phyloP scores from a whole-genome alignment of 2,888 invertebrate species.

The Pogonocherus hispidulus region DNA sequence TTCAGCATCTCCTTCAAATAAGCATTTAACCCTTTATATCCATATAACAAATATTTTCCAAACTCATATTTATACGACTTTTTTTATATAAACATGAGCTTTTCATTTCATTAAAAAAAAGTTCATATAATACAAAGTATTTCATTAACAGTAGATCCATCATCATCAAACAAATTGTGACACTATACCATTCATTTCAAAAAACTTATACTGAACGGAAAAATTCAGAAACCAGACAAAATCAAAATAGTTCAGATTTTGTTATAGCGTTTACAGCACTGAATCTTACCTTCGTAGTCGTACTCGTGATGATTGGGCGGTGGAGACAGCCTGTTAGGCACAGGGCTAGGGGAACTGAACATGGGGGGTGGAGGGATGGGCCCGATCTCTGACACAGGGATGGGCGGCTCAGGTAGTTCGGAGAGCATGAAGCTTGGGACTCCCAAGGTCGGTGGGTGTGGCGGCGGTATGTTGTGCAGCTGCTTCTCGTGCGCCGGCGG shows the following conservation, averaged over 20 bases:
- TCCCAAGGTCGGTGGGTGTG: constrained; percentile 42
- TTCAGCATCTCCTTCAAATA: too few species aligned
- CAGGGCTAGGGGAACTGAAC: constrained; percentile 92
- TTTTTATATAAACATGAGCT: too few species aligned
- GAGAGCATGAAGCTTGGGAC: constrained; percentile 77
- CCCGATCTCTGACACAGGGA: constrained; percentile 92
- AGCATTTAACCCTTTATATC: too few species aligned
- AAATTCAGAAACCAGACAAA: too few species aligned
- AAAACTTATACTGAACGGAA: too few species aligned
- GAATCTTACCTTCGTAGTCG: constrained; percentile 76
- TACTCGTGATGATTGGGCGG: constrained; percentile 68
- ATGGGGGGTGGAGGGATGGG: constrained; percentile 89
- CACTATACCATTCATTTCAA: constrained; percentile 21
- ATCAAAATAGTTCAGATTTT: too few species aligned
- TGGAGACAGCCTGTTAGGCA: constrained; percentile 68
- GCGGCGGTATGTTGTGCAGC: constrained; percentile 59
- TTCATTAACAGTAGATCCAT: too few species aligned
- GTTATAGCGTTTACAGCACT: neutral
- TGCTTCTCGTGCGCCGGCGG: constrained; percentile 67
- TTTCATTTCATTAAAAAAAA: too few species aligned
- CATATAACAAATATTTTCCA: too few species aligned
- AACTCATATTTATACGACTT: too few species aligned
- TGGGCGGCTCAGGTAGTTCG: constrained; percentile 92
- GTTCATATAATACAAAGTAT: too few species aligned
- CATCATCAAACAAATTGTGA: too few species aligned